These are phyloP conservation scores for Halisarca cf. caerulea DNA, from an alignment of 37 sponge, comb jelly and placozoan genomes.

Conservation along the genomic window DNA sequence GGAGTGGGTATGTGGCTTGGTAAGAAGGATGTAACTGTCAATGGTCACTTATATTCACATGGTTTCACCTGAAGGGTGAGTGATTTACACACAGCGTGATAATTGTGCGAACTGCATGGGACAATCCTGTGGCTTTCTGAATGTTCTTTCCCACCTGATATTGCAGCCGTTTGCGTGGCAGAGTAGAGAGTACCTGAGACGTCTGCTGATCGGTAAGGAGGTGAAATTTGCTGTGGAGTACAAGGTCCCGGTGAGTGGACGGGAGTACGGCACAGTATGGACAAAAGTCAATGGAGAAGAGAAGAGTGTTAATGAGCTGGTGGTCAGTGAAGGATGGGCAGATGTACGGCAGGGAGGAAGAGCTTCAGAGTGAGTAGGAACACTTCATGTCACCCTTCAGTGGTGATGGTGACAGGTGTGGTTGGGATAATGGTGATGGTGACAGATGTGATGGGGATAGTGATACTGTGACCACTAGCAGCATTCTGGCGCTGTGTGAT, in stretches of 20 bases:
- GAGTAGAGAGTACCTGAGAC: slow-evolving; percentile 85
- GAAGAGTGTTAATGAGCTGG: slow-evolving; percentile 45
- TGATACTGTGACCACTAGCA: too few species aligned
- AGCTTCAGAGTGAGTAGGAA: slow-evolving; percentile 67
- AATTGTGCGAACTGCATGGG: too few species aligned
- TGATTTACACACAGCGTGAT: neutral
- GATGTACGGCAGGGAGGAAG: slow-evolving; percentile 58
- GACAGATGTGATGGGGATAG: too few species aligned
- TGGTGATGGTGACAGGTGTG: too few species aligned
- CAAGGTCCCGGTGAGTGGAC: slow-evolving; percentile 44
- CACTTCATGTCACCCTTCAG: too few species aligned
- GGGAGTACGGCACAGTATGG: slow-evolving; percentile 61
- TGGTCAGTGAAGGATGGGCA: slow-evolving; percentile 67
- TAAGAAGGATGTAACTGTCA: too few species aligned
- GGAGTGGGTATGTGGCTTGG: too few species aligned
- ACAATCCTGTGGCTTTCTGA: too few species aligned
- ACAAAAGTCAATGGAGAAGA: slow-evolving; percentile 30
- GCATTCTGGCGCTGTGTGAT: too few species aligned
- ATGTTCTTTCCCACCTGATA: neutral
- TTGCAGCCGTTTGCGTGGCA: slow-evolving; percentile 97
- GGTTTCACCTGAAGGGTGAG: neutral
- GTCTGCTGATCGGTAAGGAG: slow-evolving; percentile 84
- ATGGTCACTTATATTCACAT: neutral
- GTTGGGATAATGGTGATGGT: too few species aligned
- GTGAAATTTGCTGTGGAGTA: slow-evolving; percentile 85